Evolutionary conservation across 2,888 invertebrate species (phyloP).

Genomic region (Ophioninae sp.): DNA sequence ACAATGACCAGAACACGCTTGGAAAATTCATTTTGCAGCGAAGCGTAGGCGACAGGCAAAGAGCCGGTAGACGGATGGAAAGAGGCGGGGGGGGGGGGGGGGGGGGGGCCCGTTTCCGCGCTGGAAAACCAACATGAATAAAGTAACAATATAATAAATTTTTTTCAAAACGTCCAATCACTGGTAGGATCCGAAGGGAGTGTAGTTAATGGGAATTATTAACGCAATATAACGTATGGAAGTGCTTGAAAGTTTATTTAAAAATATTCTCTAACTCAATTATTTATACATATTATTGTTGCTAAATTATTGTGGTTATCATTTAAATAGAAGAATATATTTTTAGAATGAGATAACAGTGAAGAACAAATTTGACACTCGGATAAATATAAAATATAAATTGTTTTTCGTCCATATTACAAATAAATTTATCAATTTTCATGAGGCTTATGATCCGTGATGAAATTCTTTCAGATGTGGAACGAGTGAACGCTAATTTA

Average conservation of each 20-base stretch:
- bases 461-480: constrained; percentile 3
- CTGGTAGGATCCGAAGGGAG: background rate
- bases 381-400: too few species aligned
- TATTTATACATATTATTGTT: too few species aligned
- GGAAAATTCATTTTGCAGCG: constrained; percentile 56
- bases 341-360: too few species aligned
- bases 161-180: background rate
- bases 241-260: background rate
- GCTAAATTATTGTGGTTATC: too few species aligned
- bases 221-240: background rate
- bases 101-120: constrained; percentile 59
- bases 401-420: too few species aligned
- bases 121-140: constrained; percentile 43
- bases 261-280: too few species aligned
- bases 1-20: constrained; percentile 46
- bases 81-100: background rate
- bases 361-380: too few species aligned
- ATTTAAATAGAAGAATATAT: too few species aligned
- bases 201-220: background rate
- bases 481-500: background rate
- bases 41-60: constrained; percentile 41
- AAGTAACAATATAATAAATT: constrained; percentile 19
- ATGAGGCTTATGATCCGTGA: background rate
- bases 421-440: too few species aligned
- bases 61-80: background rate